A percentile compares a stretch with the other conserved stretches of the same genome.
These are phyloP conservation scores for Diprion similis DNA, from an alignment of 1,140 invertebrate species.

Conservation along the genomic window DNA sequence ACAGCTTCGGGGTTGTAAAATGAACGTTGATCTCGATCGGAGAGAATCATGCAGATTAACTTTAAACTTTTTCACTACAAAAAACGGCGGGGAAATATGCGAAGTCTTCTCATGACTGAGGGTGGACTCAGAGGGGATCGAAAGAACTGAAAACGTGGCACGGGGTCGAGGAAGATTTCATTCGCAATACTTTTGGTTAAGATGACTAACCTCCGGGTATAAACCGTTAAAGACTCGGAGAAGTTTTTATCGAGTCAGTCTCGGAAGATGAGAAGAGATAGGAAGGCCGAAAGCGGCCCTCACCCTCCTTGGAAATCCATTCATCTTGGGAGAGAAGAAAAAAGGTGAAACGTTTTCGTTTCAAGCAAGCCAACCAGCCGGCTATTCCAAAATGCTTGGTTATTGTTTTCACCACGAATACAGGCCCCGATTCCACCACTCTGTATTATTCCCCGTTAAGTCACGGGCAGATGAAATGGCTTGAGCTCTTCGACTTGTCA, in stretches of 20 bases:
- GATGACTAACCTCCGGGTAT: constrained; percentile 4
- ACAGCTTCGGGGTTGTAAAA: neutral
- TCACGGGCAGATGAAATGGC: too few relatives aligned
- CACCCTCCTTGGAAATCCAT: neutral
- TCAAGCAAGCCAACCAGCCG: too few relatives aligned
- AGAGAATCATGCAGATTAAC: too few relatives aligned
- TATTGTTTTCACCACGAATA: constrained; percentile 45
- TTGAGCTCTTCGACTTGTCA: neutral
- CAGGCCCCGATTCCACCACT: constrained; percentile 29
- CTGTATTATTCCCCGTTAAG: too few relatives aligned
- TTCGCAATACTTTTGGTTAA: constrained; percentile 8
- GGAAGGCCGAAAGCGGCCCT: neutral
- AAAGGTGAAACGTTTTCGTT: too few relatives aligned
- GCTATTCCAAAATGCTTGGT: constrained; percentile 32
- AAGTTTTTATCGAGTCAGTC: neutral
- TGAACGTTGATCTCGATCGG: too few relatives aligned
- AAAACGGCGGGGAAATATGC: neutral
- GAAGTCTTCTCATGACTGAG: neutral
- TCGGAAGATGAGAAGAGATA: neutral
- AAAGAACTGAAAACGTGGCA: neutral
- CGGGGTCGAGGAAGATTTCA: neutral
- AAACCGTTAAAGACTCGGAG: neutral
- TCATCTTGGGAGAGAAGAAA: neutral
- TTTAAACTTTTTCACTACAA: too few relatives aligned
- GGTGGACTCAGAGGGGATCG: neutral